Evolutionary conservation across 2,888 invertebrate species (phyloP).

Genomic region (Nymphalis polychloros): DNA sequence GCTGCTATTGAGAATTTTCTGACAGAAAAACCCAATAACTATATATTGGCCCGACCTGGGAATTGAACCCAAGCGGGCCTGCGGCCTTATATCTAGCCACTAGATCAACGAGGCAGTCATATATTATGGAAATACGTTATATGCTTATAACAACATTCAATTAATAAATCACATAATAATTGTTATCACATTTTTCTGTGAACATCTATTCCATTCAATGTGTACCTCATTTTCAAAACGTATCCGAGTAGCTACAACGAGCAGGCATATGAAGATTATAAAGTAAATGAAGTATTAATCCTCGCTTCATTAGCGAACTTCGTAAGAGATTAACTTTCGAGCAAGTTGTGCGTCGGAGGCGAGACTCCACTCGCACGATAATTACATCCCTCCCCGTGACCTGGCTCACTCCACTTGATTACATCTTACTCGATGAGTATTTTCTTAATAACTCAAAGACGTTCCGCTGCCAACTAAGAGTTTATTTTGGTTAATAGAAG

Average conservation of each 20-base stretch:
- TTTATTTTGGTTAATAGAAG: no score
- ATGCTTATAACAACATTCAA: no score
- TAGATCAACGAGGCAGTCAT: no score
- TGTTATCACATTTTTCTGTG: no score
- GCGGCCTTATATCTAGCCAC: no score
- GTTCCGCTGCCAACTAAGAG: no score
- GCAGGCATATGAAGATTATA: background rate
- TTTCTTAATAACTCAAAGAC: background rate
- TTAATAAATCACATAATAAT: no score
- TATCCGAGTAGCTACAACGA: background rate
- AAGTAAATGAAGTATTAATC: slow-evolving; percentile 24
- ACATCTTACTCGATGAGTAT: background rate
- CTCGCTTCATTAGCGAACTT: slow-evolving; percentile 35
- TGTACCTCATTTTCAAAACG: background rate
- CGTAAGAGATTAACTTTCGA: slow-evolving; percentile 27
- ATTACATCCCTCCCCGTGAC: slow-evolving; percentile 36
- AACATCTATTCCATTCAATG: background rate
- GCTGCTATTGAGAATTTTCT: no score
- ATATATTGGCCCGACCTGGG: no score
- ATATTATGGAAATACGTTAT: no score
- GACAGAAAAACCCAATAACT: no score
- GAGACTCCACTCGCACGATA: slow-evolving; percentile 40
- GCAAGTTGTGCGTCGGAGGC: slow-evolving; percentile 21
- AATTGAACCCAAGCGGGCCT: no score
- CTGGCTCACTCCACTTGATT: background rate